Percentiles rank a stretch among this genome's conserved stretches.
phyloP scores from a whole-genome alignment of 2,113 vertebrate species.

The Gymnogyps californianus region DNA sequence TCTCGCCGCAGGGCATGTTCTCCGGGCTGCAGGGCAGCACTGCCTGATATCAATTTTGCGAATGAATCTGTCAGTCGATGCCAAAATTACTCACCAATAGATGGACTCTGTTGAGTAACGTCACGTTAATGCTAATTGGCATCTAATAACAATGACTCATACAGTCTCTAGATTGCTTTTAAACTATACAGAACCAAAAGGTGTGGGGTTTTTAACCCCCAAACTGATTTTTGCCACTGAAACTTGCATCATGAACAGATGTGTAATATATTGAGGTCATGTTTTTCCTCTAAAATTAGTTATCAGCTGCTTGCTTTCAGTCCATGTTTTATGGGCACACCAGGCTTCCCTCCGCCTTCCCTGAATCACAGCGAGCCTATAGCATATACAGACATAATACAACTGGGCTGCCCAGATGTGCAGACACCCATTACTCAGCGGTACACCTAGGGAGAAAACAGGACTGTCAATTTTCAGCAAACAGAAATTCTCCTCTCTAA shows the following conservation, averaged over 20 bases:
- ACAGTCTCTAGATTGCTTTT: background rate
- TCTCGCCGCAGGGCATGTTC: background rate
- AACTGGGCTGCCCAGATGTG: background rate
- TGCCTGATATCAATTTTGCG: background rate
- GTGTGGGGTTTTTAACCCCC: background rate
- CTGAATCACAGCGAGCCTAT: background rate
- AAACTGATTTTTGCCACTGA: background rate
- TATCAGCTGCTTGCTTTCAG: background rate
- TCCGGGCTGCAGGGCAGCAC: background rate
- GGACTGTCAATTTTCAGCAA: background rate
- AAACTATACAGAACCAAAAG: background rate
- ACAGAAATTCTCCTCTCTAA: background rate
- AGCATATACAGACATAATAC: background rate
- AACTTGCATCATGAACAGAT: background rate
- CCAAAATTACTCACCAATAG: background rate
- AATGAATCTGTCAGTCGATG: background rate
- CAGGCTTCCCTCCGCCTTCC: background rate
- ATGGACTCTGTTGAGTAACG: background rate
- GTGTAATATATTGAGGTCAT: background rate
- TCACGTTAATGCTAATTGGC: background rate
- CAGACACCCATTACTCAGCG: background rate
- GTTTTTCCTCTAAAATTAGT: background rate
- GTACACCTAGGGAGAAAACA: background rate
- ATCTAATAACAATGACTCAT: background rate
- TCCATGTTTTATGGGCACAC: background rate